Evolutionary conservation across 2,888 invertebrate genomes (phyloP).

Genomic region (Tanypteryx hageni): DNA sequence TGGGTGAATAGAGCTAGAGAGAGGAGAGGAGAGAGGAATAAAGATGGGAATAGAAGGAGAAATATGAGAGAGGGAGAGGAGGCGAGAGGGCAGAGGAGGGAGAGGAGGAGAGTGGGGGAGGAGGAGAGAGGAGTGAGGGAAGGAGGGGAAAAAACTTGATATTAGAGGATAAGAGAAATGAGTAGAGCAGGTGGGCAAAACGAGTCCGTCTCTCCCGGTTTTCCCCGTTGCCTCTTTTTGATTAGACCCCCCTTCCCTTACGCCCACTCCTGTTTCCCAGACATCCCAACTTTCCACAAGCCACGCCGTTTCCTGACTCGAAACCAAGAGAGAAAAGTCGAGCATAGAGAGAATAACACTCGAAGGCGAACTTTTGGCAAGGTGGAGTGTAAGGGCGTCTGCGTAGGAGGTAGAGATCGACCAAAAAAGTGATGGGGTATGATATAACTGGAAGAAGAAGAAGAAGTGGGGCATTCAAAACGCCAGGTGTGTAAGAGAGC

Average conservation of each 20-base stretch:
- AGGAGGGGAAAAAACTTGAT: background rate
- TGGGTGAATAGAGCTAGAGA: no score
- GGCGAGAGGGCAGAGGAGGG: background rate
- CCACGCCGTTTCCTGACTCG: background rate
- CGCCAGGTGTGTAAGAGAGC: no score
- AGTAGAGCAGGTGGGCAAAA: background rate
- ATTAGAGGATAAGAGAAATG: background rate
- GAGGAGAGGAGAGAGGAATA: no score
- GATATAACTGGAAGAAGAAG: no score
- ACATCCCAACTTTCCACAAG: background rate
- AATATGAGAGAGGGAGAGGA: background rate
- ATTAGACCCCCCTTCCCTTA: background rate
- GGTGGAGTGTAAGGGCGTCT: background rate
- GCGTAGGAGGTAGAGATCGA: background rate
- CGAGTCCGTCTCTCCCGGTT: slow-evolving; percentile 12
- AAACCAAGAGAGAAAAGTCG: background rate
- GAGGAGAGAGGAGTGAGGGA: background rate
- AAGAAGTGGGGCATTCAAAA: no score
- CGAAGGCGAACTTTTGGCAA: background rate
- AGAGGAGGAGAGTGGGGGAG: background rate
- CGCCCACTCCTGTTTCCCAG: background rate
- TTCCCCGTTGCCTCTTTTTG: background rate
- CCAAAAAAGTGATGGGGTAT: no score
- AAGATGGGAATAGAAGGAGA: no score
- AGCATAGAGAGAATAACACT: background rate